A percentile compares a stretch with the other conserved stretches of the same genome.
phyloP scores from a whole-genome alignment of 2,797 vertebrate genomes.

The Tadarida brasiliensis region DNA sequence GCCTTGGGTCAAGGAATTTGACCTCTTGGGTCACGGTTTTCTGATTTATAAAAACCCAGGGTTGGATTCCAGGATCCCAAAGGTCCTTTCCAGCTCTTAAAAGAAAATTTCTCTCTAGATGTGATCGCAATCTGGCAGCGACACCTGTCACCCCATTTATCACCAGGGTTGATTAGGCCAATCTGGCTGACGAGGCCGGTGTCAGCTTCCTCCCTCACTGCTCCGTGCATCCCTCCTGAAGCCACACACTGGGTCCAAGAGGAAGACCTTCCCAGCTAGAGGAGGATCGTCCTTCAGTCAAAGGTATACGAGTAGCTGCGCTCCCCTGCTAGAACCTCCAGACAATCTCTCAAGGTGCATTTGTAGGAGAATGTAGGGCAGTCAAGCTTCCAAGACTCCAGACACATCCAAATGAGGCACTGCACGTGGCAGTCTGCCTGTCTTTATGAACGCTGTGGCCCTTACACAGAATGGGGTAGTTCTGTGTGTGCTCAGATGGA shows the following conservation, averaged over 20 bases:
- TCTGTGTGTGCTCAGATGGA: background rate
- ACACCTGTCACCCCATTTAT: background rate
- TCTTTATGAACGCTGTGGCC: background rate
- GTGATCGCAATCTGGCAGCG: background rate
- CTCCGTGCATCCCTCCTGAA: background rate
- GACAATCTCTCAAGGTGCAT: background rate
- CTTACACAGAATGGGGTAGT: background rate
- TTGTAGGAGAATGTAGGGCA: background rate
- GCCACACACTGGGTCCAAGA: background rate
- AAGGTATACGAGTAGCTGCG: background rate
- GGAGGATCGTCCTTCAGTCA: background rate
- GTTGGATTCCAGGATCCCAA: slow-evolving; percentile 12
- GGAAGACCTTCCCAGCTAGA: background rate
- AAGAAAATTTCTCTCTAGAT: slow-evolving; percentile 3
- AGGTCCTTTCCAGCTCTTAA: slow-evolving; percentile 11
- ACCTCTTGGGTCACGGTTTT: slow-evolving; percentile 7
- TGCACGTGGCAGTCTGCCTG: background rate
- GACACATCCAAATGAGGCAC: background rate
- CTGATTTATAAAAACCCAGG: background rate
- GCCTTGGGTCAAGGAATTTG: slow-evolving; percentile 37
- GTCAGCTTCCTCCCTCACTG: background rate
- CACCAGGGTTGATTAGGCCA: background rate
- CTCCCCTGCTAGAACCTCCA: background rate
- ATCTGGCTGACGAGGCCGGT: background rate
- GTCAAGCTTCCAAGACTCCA: background rate